Evolutionary conservation across 2,888 invertebrate genomes (phyloP), one percentile per base, ranked within the genome.

Genomic region (Amphiduros pacificus): DNA sequence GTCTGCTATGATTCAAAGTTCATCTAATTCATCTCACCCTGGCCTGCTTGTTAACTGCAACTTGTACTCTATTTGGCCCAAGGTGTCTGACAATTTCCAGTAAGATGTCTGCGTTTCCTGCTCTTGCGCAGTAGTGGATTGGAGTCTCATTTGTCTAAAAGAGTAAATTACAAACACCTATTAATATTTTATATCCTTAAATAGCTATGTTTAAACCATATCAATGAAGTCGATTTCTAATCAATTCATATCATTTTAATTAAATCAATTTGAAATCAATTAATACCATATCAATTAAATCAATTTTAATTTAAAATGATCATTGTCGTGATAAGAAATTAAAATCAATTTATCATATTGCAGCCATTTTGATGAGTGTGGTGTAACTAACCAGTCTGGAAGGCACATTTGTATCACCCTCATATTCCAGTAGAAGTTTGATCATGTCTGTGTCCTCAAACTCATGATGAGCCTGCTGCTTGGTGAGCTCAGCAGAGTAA

Each of bases 81-180:
- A 98, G 92, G 74, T 93, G 91, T 44, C 91, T 88, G 50, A 98
- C 90, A 89, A 99, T 95, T 83, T 97, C 97, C 73, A 90, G 88
- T 73, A 99, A 86, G 5, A 98, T 91, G 73, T 95, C 94, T 78
- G 95, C 95, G 83, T 96, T 97, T 22, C 99, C 99, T 4, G 94
- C 92, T 24, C 92, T 87, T 1, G 98, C 95, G 74, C 94, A 93
- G 78, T 94, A 92, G 81, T 99, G 99, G 76, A 99, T 92, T 0
- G 94, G 93, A 0, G 97, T 94, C 85, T 99, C 98, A 72, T 90
- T 88, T 20, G 90, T 90, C 83, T 90, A 88, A 4, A 52, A 36
- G 36, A 36, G 36, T 11, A 36, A 11, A 36, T 36, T 9, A 36
- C 36, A 36, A 36, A 36, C 36, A 17, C 17, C 36, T 36, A 11